Base-by-base conservation (phyloP, 2,888 invertebrate genomes). In the Desoria tigrina region DNA sequence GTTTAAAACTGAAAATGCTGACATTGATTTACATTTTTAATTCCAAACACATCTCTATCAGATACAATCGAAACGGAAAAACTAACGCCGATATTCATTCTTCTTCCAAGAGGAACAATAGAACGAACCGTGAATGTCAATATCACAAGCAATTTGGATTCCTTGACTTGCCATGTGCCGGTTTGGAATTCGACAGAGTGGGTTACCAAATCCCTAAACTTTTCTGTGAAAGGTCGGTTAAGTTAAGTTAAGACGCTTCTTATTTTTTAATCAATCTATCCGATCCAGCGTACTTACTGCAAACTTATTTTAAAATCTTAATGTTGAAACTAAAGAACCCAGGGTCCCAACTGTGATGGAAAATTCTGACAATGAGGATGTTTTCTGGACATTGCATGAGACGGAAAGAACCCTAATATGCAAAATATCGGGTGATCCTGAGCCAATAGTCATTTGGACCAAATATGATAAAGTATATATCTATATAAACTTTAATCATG, bases 121-220 rank as follows among this genome's bases (percentile, higher is more conserved):
- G 32, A 4, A 4, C 4, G 4, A 11, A 7, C 54, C 26, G 28
- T n/a, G 18, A 28, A 26, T 28, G 28, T 54, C 2, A 54, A 54
- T 28, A n/a, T 54, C 9, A 54, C 54, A 21, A 54, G 11, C 6
- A 32, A 32, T 18, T 23, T 63, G 26, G 42, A 26, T 4, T 28
- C 57, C 2, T n/a, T 63, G 18, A 39, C 58, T 18, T 66, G 66
- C 54, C 32, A 51, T 24, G 66, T 61, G 2, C 66, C 66, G 7
- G 27, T 66, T 1, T 24, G 37, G 21, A 60, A 66, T 59, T 42
- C 58, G 18, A 39, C 54, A 0, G 53, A 53, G n/a, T 66, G 66
- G 66, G 57, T 62, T 21, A 28, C 42, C 16, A 42, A 62, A 54
- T 42, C 62, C 1, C 11, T 66, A 2, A 24, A 32, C 11, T 39